Evolutionary conservation across 1,140 invertebrate species (phyloP).

Genomic region (Brachionus calyciflorus): DNA sequence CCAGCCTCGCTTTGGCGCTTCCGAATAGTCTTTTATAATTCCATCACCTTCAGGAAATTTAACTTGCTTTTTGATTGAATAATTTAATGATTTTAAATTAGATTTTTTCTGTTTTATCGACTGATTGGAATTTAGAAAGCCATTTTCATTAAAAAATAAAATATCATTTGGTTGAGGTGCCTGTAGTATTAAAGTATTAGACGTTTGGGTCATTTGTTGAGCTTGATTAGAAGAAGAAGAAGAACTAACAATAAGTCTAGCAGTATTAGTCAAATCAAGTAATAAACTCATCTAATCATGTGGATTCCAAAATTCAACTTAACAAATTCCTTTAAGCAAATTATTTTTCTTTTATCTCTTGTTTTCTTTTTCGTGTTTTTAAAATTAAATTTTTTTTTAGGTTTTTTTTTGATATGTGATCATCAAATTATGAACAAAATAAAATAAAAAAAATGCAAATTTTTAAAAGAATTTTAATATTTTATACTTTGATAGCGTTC

Average conservation of each 20-base stretch:
- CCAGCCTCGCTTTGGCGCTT: slow-evolving; percentile 24
- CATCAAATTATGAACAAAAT: no score
- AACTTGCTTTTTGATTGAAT: slow-evolving; percentile 16
- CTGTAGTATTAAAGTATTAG: neutral
- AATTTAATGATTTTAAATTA: neutral
- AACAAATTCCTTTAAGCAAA: no score
- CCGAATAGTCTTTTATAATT: slow-evolving; percentile 45
- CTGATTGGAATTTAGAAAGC: neutral
- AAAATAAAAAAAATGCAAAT: no score
- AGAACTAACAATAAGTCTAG: neutral
- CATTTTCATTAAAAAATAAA: slow-evolving; percentile 31
- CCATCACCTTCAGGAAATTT: slow-evolving; percentile 23
- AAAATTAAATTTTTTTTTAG: no score
- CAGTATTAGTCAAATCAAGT: neutral
- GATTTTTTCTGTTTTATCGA: neutral
- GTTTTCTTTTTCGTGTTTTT: no score
- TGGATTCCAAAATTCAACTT: no score
- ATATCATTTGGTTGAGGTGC: slow-evolving; percentile 31
- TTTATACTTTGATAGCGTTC: neutral
- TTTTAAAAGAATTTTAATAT: no score
- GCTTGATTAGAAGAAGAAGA: no score
- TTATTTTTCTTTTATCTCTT: no score
- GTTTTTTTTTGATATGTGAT: no score
- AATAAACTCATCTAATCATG: no score
- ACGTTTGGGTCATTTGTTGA: slow-evolving; percentile 8